Base-by-base conservation (phyloP, 2,113 vertebrate genomes). In the Zosterops lateralis region DNA sequence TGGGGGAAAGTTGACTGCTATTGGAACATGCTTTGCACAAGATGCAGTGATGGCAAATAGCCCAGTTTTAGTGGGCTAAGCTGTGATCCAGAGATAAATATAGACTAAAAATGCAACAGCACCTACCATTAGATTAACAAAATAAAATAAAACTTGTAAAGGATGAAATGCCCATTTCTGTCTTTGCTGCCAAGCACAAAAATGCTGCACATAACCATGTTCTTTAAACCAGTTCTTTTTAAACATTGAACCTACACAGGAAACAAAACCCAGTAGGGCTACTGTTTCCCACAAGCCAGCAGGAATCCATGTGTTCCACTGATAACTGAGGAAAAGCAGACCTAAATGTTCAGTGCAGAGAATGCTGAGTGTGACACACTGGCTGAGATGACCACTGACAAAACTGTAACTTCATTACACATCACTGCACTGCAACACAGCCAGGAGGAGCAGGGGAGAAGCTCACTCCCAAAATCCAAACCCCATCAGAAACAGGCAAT, bases 161-260 rank as follows among this genome's bases (percentile, higher is more conserved):
- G 66, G 31, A 42, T 17, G 29, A 92, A 89, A 44, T 4, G 5
- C 25, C n/a, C 10, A 4, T 67, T 86, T 80, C n/a, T 76, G 45
- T 53, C n/a, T 78, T 57, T 47, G 20, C 29, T 40, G 16, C 25
- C 16, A 54, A 38, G 22, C 7, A 34, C 29, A 75, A 57, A 85
- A 82, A 28, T 5, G 25, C n/a, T 68, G 29, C 38, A 62, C 11
- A 42, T 3, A 42, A 29, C 4, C 12, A 31, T 0, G 0, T 36
- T 84, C 51, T 88, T 40, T 45, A 31, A 88, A 50, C 2, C 13
- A 34, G 13, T 16, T 3, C 2, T 87, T 90, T 92, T 78, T 29
- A 53, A 80, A 53, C 10, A 31, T 6, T 1, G 3, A 34, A 17
- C 22, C 21, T 21, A 22, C 8, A 7, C 1, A 74, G 18, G 10